Percentiles rank a stretch among this genome's conserved stretches.
Evolutionary conservation across 2,888 invertebrate species (phyloP).

Genomic region (Eulithis testata): DNA sequence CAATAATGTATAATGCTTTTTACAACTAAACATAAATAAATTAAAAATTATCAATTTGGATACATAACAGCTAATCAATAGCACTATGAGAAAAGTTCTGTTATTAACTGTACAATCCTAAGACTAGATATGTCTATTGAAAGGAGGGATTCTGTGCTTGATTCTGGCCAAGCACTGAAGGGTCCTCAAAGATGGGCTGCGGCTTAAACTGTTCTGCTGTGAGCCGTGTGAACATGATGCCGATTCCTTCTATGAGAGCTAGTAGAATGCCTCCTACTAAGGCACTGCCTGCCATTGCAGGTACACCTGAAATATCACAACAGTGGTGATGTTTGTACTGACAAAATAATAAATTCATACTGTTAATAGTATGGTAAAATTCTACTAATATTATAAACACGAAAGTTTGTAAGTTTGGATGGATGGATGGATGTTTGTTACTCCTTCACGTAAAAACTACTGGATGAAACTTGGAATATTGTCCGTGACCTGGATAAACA

Average conservation of each 20-base stretch:
- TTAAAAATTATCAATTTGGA: conserved; percentile 12
- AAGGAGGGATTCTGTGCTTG: conserved; percentile 65
- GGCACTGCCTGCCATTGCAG: conserved; percentile 97
- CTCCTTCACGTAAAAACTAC: no score
- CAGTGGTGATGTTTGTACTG: not conserved
- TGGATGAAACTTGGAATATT: no score
- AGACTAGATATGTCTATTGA: conserved; percentile 56
- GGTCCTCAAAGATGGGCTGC: conserved; percentile 91
- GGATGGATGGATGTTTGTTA: no score
- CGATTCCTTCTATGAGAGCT: conserved; percentile 98
- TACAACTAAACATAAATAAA: conserved; percentile 1
- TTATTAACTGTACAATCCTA: conserved; percentile 48
- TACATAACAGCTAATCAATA: conserved; percentile 15
- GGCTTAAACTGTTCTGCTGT: conserved; percentile 97
- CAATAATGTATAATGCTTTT: not conserved
- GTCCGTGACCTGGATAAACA: no score
- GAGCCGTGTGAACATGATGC: conserved; percentile 96
- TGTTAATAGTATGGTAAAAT: no score
- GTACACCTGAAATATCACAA: conserved; percentile 80
- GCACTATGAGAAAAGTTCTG: conserved; percentile 11
- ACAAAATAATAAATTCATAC: no score
- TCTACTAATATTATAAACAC: no score
- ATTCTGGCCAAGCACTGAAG: conserved; percentile 87
- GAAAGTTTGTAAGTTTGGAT: no score
- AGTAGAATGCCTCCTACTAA: conserved; percentile 97